phyloP scores from a whole-genome alignment of 1,140 invertebrate species.

The Drosophila ambigua region DNA sequence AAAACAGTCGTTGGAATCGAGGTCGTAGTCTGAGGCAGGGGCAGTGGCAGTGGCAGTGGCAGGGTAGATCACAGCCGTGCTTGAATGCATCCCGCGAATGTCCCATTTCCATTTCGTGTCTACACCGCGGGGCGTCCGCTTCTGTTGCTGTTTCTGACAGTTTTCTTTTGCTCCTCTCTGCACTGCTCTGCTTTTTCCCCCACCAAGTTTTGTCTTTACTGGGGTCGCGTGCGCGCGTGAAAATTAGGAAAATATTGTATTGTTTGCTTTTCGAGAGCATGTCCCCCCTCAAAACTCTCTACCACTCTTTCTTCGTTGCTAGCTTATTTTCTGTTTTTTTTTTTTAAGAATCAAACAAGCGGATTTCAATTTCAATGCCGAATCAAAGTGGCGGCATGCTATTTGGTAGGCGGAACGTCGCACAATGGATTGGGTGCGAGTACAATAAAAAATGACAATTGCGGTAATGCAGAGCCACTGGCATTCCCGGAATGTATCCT shows the following conservation, averaged over 20 bases:
- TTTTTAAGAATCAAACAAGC: conserved; percentile 43
- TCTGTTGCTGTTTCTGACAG: conserved; percentile 69
- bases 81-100: conserved; percentile 36
- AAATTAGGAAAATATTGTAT: conserved; percentile 81
- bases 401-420: conserved; percentile 31
- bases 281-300: neutral
- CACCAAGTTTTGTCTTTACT: conserved; percentile 42
- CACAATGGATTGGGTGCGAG: neutral
- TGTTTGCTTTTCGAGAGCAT: conserved; percentile 46
- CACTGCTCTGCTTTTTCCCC: conserved; percentile 24
- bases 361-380: conserved; percentile 73
- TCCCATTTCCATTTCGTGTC: conserved; percentile 21
- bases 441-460: neutral
- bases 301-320: conserved; percentile 15
- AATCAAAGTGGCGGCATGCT: conserved; percentile 59
- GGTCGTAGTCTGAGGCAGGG: too few species aligned
- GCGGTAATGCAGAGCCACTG: conserved; percentile 3
- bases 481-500: neutral
- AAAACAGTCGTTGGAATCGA: conserved; percentile 31
- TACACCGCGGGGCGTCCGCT: conserved; percentile 40
- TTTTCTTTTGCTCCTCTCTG: conserved; percentile 55
- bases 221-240: conserved; percentile 71
- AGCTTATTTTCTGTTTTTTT: conserved; percentile 46
- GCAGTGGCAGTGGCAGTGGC: neutral
- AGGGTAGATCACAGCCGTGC: neutral